Evolutionary conservation across 2,113 vertebrate species (phyloP).

Genomic region (Urocolius indicus): DNA sequence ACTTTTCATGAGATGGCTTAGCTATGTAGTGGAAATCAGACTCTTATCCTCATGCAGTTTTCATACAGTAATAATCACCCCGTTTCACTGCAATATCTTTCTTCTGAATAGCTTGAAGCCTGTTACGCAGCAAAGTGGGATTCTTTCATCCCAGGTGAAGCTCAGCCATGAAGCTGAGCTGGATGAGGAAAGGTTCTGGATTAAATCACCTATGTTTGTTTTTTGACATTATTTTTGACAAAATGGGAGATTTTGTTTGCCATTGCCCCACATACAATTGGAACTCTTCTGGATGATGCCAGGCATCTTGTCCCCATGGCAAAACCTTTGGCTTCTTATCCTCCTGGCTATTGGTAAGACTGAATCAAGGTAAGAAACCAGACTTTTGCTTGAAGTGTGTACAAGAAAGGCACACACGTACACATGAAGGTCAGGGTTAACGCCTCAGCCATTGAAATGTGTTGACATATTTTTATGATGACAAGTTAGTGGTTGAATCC

Average conservation of each 20-base stretch:
- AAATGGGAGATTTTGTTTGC: not conserved
- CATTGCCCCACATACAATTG: rapidly evolving
- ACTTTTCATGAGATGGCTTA: not conserved
- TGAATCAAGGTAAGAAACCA: not conserved
- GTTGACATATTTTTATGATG: not conserved
- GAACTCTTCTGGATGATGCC: not conserved
- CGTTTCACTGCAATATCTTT: not conserved
- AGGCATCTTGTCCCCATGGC: not conserved
- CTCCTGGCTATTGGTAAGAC: not conserved
- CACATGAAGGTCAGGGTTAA: not conserved
- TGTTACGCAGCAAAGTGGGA: not conserved
- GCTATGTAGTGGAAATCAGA: not conserved
- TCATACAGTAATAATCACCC: not conserved
- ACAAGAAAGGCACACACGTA: not conserved
- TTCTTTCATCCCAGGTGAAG: not conserved
- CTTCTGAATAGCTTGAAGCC: not conserved
- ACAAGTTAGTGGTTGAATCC: conserved; percentile 4
- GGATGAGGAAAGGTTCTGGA: not conserved
- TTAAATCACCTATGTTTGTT: not conserved
- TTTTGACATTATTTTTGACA: not conserved
- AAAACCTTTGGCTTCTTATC: not conserved
- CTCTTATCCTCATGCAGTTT: not conserved
- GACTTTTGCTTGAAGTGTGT: not conserved
- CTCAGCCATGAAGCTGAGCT: not conserved
- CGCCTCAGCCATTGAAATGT: not conserved